A percentile compares a stretch with the other conserved stretches of the same genome.
phyloP scores from a whole-genome alignment of 2,113 vertebrate genomes.

The Falcunculus frontatus region DNA sequence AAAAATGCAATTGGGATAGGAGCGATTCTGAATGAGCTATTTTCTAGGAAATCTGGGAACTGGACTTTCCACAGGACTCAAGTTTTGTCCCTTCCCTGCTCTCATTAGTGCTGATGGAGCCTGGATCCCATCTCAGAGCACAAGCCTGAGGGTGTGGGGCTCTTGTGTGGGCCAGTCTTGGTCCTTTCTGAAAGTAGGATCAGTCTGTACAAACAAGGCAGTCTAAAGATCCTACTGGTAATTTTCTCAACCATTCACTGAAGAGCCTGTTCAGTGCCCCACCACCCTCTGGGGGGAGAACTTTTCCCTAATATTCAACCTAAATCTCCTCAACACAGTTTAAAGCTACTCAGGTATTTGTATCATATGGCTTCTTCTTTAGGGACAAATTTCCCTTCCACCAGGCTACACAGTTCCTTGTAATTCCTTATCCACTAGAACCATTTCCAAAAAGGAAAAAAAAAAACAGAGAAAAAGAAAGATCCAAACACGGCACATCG shows the following conservation, averaged over 20 bases:
- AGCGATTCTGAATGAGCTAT: not conserved
- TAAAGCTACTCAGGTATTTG: not conserved
- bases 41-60: not conserved
- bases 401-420: not conserved
- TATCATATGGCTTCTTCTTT: not conserved
- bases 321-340: not conserved
- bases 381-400: not conserved
- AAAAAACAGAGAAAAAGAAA: not conserved
- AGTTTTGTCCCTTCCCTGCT: not conserved
- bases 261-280: not conserved
- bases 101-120: rapidly evolving
- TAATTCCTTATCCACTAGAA: not conserved
- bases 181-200: not conserved
- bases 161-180: not conserved
- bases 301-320: not conserved
- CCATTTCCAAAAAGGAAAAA: not conserved
- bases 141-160: not conserved
- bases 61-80: not conserved
- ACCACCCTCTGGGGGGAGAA: not conserved
- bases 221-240: not conserved
- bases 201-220: not conserved
- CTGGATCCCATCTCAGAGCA: not conserved
- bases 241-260: not conserved
- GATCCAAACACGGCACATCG: not conserved
- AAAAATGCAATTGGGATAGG: not conserved